Percentiles rank a stretch among this genome's conserved stretches.
These are phyloP conservation scores for Anolis apletophallus DNA, from an alignment of 2,797 vertebrate genomes.

Conservation along the genomic window DNA sequence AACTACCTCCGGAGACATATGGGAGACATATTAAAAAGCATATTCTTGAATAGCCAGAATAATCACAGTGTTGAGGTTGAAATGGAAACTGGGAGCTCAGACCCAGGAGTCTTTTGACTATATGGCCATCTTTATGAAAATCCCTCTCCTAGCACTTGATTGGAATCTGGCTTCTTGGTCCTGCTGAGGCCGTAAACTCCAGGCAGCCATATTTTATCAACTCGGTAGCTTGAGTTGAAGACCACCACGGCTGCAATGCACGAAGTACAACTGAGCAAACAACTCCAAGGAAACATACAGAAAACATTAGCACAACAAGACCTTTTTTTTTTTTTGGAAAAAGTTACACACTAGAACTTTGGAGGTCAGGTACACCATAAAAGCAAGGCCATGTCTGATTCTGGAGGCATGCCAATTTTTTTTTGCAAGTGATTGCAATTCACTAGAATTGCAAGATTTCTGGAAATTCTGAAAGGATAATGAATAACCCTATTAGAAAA, in stretches of 20 bases:
- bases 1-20: too few species aligned
- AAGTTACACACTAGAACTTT: background rate
- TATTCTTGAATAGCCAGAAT: slow-evolving; percentile 22
- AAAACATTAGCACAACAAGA: background rate
- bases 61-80: slow-evolving; percentile 47
- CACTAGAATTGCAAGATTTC: too few species aligned
- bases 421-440: too few species aligned
- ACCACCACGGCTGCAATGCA: background rate
- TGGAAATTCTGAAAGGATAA: too few species aligned
- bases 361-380: background rate
- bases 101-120: background rate
- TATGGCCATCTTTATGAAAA: background rate
- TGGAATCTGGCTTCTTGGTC: background rate
- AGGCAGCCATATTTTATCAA: slow-evolving; percentile 14
- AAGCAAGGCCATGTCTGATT: background rate
- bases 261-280: background rate
- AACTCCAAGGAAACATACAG: background rate
- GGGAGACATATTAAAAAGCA: background rate
- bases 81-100: background rate
- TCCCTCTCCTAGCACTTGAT: background rate
- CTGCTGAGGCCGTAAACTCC: slow-evolving; percentile 15
- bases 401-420: background rate
- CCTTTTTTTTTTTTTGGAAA: too few species aligned
- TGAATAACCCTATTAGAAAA: too few species aligned
- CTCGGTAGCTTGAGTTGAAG: background rate